A percentile compares a stretch with the other conserved stretches of the same genome.
Conservation (phyloP, 1,140 invertebrate genomes). For the Tribolium madens region DNA sequence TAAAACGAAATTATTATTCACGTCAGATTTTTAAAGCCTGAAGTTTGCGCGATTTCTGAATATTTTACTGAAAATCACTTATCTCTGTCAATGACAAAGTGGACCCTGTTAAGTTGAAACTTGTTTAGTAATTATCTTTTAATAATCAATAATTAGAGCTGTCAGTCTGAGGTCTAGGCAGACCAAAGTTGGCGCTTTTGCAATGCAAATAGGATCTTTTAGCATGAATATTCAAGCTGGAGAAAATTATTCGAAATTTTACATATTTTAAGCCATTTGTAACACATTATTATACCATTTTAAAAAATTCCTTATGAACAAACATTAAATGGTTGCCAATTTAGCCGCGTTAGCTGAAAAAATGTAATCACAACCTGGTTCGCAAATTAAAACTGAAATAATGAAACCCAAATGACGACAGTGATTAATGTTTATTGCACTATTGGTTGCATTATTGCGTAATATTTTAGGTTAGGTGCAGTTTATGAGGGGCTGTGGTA, state of each 20-base stretch:
- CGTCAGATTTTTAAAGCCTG: background rate
- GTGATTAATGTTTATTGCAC: slow-evolving; percentile 25
- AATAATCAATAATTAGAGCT: slow-evolving; percentile 52
- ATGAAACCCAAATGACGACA: slow-evolving; percentile 18
- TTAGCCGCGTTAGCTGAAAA: background rate
- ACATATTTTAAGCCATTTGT: slow-evolving; percentile 49
- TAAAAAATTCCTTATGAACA: slow-evolving; percentile 9
- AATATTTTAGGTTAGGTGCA: slow-evolving; percentile 6
- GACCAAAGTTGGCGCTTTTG: slow-evolving; percentile 45
- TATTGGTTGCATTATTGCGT: slow-evolving; percentile 12
- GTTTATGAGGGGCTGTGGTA: background rate
- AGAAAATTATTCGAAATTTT: slow-evolving; percentile 51
- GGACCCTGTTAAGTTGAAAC: slow-evolving; percentile 20
- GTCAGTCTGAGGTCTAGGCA: slow-evolving; percentile 43
- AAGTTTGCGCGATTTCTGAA: background rate
- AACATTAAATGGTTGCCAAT: slow-evolving; percentile 10
- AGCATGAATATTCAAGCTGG: slow-evolving; percentile 49
- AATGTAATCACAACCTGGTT: background rate
- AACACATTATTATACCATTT: slow-evolving; percentile 28
- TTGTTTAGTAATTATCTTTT: slow-evolving; percentile 50
- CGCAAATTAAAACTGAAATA: slow-evolving; percentile 14
- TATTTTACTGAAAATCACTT: background rate
- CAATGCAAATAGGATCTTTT: slow-evolving; percentile 41
- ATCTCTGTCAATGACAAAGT: background rate
- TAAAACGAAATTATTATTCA: background rate